Base-by-base conservation (phyloP, 2,888 invertebrate genomes). In the Amphipyra berbera region DNA sequence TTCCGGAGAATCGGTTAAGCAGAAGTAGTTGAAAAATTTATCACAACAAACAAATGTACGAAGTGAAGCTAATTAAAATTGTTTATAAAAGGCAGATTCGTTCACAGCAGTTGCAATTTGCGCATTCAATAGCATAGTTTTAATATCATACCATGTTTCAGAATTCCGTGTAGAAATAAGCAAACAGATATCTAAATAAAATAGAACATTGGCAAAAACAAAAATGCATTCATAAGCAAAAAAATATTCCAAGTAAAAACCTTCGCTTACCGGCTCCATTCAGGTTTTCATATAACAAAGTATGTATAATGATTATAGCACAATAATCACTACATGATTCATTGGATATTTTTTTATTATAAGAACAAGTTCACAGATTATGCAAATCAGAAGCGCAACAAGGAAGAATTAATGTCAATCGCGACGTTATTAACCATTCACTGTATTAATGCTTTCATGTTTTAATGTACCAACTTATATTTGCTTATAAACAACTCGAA, bases 401-500 rank as follows among this genome's bases (percentile, higher is more conserved):
- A 85, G 82, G 82, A 83, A 84, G 89, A 86, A 85, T 89, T 87
- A 89, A 83, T 87, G 90, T 90, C 90, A 89, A 86, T 87, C 86
- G 80, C 76, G 78, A 84, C 80, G 82, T 82, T 86, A 88, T 85
- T 85, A 86, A 78, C 83, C 78, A 86, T 85, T 81, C 80, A 80
- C 81, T 78, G 74, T 73, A 78, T 79, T 81, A 77, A 79, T 79
- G 77, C 80, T 81, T 78, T 80, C 81, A 81, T 82, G 84, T 78
- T 73, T 81, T 77, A 77, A 81, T 74, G 59, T 67, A 68, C 81
- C 61, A 77, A 64, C 60, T 68, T 68, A 46, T 66, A 14, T 47
- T 33, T 63, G 37, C 70, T 38, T 10, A 41, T 21, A 6, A 13
- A 12, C n/a, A 60, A 65, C 41, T 33, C 42, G 13, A 73, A 66